Evolutionary conservation across 2,113 vertebrate species (phyloP), one percentile per base, ranked within the genome.

Genomic region (Tretioscincus oriximinensis): DNA sequence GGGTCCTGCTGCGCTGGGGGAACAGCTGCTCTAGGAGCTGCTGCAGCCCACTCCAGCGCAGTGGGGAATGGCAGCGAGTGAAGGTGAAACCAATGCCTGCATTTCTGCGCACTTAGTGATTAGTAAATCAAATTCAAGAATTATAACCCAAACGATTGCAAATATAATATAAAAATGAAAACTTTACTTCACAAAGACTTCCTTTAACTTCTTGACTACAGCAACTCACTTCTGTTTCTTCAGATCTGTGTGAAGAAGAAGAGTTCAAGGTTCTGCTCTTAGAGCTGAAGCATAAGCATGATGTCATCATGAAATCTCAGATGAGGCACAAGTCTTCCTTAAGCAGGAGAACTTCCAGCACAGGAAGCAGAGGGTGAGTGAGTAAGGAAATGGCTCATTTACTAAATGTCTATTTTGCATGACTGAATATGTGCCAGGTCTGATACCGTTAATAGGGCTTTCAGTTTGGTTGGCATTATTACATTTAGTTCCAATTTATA

Each of bases 231-330:
- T 82, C 5, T 70, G 6, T 76, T 75, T 21, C 80, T 81, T 14
- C 66, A 99, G 98, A 99, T 91, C 92, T 99, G 49, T 99, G 98
- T 85, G 98, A 99, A 86, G 98, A 99, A 72, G 98, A 99, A 73
- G 98, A 99, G 85, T 98, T 98, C 93, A 96, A 97, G 82, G 96
- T 96, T 16, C 93, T 98, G 80, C 95, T 99, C 31, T 91, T 99
- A 91, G 98, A 99, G 86, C 92, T 99, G 76, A 99, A 99, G 89
- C 98, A 99, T 93, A 99, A 99, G 80, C 98, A 99, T 0, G 98
- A 99, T 16, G 97, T 96, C 66, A 99, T 99, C 93, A 98, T 99
- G 98, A 99, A 99, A 91, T 99, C 98, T 1, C 98, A 99, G 92
- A 95, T 98, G 94, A 97, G 98, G 91, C 97, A 99, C 90, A 99